Conservation (phyloP, 2,888 invertebrate species). For the Netelia melanura region DNA sequence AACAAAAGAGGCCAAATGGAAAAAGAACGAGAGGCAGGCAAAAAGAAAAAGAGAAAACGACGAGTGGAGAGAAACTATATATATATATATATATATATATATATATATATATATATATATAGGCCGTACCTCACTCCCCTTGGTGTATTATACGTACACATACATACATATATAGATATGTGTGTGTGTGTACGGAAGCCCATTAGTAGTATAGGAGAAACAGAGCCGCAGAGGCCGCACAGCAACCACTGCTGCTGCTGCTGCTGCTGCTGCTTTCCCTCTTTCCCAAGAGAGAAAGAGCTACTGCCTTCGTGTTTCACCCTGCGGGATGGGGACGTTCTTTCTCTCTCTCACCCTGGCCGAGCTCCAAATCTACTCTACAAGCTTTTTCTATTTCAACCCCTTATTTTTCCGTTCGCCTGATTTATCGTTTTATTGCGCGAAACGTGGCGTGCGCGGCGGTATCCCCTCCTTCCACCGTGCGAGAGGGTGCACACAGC, state of each 20-base stretch:
- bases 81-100: too few species aligned
- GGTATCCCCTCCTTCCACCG: too few species aligned
- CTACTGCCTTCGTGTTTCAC: constrained; percentile 69
- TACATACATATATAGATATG: constrained; percentile 4
- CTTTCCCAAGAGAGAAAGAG: constrained; percentile 55
- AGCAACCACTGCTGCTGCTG: constrained; percentile 57
- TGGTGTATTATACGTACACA: neutral
- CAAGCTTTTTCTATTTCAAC: constrained; percentile 81
- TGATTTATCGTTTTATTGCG: constrained; percentile 79
- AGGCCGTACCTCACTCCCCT: neutral
- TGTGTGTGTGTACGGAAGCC: constrained; percentile 22
- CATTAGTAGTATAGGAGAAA: constrained; percentile 65
- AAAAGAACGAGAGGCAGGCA: constrained; percentile 53
- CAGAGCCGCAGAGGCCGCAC: constrained; percentile 67
- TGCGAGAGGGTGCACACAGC: neutral
- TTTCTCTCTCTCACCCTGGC: constrained; percentile 73
- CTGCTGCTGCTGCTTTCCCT: constrained; percentile 34
- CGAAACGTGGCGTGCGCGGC: constrained; percentile 59
- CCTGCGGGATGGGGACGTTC: constrained; percentile 69
- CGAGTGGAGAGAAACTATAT: constrained; percentile 13
- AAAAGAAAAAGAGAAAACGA: constrained; percentile 60
- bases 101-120: neutral
- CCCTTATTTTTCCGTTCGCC: constrained; percentile 78
- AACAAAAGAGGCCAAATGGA: constrained; percentile 53
- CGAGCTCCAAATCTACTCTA: constrained; percentile 81